Evolutionary conservation across 2,888 invertebrate genomes (phyloP).

Genomic region (Cosmia trapezina): DNA sequence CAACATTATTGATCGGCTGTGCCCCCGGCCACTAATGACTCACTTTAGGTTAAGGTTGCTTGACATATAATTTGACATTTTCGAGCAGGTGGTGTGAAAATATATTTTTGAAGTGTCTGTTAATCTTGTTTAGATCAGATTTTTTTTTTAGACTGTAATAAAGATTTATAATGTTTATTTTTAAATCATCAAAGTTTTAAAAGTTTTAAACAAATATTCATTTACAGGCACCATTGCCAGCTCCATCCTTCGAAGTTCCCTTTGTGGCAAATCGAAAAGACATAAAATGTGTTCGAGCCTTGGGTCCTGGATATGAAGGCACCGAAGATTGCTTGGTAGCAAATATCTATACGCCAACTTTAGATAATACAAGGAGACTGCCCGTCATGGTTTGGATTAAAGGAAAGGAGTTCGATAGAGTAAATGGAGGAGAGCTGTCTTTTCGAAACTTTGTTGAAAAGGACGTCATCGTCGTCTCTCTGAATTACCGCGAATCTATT

Average conservation of each 20-base stretch:
- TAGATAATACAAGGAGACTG: constrained; percentile 62
- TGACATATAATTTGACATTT: too few relatives aligned
- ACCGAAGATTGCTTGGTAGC: constrained; percentile 85
- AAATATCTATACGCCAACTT: constrained; percentile 77
- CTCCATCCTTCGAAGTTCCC: constrained; percentile 75
- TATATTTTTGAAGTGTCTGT: neutral
- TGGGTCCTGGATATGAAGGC: constrained; percentile 81
- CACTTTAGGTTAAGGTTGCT: too few relatives aligned
- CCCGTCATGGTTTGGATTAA: constrained; percentile 87
- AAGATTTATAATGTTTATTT: neutral
- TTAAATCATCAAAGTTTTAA: neutral
- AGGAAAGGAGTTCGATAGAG: constrained; percentile 81
- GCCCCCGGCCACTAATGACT: too few relatives aligned
- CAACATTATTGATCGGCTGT: too few relatives aligned
- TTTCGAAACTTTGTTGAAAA: constrained; percentile 92
- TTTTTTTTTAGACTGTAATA: too few relatives aligned
- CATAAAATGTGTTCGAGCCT: constrained; percentile 80
- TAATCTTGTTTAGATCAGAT: neutral
- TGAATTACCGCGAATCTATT: constrained; percentile 93
- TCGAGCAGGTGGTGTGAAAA: too few relatives aligned
- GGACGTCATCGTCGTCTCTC: constrained; percentile 92
- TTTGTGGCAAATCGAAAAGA: constrained; percentile 79
- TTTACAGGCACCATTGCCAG: constrained; percentile 81
- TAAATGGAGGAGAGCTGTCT: constrained; percentile 75
- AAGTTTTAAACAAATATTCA: constrained; percentile 1